Percentiles rank a stretch among this genome's conserved stretches.
These are phyloP conservation scores for Polydrusus tereticollis DNA, from an alignment of 2,888 invertebrate species.

Conservation along the genomic window DNA sequence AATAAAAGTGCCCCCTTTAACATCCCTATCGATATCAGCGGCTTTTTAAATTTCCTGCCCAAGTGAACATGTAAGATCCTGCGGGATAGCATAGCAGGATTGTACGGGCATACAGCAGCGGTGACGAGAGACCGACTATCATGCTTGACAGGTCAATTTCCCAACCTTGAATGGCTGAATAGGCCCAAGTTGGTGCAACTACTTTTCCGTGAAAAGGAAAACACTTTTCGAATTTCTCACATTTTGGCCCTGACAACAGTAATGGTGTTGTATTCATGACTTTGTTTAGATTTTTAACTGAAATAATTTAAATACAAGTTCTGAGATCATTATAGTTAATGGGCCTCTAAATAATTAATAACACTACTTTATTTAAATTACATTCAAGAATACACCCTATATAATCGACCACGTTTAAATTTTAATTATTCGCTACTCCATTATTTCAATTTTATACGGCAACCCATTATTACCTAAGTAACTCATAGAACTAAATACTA, in stretches of 20 bases:
- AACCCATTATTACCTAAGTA: conserved; percentile 1
- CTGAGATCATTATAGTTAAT: too few species aligned
- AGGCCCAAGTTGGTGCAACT: conserved; percentile 36
- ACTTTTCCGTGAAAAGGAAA: conserved; percentile 42
- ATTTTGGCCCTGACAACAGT: conserved; percentile 28
- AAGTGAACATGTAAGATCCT: conserved; percentile 44
- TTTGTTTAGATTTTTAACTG: not conserved
- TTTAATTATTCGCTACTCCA: not conserved
- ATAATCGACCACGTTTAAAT: not conserved
- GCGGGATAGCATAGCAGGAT: conserved; percentile 29
- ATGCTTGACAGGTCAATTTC: conserved; percentile 50
- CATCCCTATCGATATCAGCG: conserved; percentile 35
- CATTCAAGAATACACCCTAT: not conserved
- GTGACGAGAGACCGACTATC: conserved; percentile 49
- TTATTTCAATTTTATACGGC: not conserved
- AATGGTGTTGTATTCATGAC: conserved; percentile 19
- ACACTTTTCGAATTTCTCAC: conserved; percentile 43
- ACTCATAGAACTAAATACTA: not conserved
- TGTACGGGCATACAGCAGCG: conserved; percentile 23
- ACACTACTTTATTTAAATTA: not conserved
- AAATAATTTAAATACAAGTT: not conserved
- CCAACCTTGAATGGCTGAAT: conserved; percentile 47
- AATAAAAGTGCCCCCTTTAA: conserved; percentile 14
- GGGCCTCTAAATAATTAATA: too few species aligned
- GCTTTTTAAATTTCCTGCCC: conserved; percentile 47